Evolutionary conservation across 2,797 vertebrate species (phyloP).

Genomic region (Dendrocincla tyrannina): DNA sequence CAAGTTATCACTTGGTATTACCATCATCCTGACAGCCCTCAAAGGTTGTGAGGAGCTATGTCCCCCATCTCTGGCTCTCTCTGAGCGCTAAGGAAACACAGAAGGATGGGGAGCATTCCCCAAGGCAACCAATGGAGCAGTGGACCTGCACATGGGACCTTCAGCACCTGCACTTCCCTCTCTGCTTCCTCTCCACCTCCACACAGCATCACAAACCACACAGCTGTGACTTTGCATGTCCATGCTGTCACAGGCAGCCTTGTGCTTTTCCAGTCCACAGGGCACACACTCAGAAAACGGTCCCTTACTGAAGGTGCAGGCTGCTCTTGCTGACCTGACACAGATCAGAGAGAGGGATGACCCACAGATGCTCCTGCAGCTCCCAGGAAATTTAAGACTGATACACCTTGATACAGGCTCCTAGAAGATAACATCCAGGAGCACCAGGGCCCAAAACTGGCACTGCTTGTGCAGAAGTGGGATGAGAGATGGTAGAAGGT

Average conservation of each 20-base stretch:
- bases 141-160: not conserved
- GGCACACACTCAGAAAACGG: not conserved
- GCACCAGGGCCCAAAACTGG: not conserved
- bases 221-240: not conserved
- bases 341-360: not conserved
- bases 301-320: not conserved
- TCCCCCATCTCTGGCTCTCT: not conserved
- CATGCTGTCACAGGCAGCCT: not conserved
- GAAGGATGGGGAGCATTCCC: not conserved
- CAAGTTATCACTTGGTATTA: not conserved
- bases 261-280: not conserved
- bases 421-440: not conserved
- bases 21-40: not conserved
- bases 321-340: not conserved
- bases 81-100: not conserved
- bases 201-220: accelerated
- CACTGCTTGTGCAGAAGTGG: not conserved
- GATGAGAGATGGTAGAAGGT: not conserved
- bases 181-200: not conserved
- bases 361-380: not conserved
- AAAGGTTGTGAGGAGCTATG: not conserved
- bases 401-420: not conserved
- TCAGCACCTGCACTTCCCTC: not conserved
- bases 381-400: not conserved
- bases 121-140: not conserved